Evolutionary conservation across 2,113 vertebrate species (phyloP), one percentile per base, ranked within the genome.

Genomic region (Melierax canorus): DNA sequence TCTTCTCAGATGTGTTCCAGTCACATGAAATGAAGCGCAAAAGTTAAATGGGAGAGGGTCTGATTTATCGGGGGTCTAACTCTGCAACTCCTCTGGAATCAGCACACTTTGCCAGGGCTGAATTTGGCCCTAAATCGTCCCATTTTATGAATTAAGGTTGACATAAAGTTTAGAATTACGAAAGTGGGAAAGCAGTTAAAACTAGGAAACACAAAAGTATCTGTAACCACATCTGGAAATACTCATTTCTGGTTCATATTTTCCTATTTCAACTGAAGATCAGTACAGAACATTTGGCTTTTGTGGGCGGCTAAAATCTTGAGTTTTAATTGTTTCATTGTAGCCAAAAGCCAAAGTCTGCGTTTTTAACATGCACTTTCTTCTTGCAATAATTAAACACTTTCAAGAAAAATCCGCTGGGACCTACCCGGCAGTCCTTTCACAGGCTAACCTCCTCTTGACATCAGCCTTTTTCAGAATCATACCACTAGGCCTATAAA

Each of bases 181-280:
- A 38, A 90, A 95, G 75, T 92, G 80, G 86, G 83, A 73, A 81
- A 84, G 80, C 83, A 93, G 83, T 76, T 93, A 45, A n/a, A 87
- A 64, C 19, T 53, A 75, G 83, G 59, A 92, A 97, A 69, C 76
- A 82, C 77, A 12, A 48, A 48, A 93, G 24, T 91, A 64, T 93
- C 86, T 73, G 81, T 67, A 58, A 72, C 75, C 84, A 94, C 97
- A 97, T 97, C 97, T 97, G 97, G 96, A 97, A 97, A 48, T 77
- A 27, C 46, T 98, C 93, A 94, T 39, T 73, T 48, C 79, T 92
- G 63, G 20, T 82, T 97, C 96, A 97, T 53, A 88, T 94, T 97
- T 98, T 98, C 94, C 97, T 96, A 5, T 86, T 91, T 84, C 85
- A 56, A 24, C 86, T 94, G 67, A 38, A 86, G 86, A 88, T 55